phyloP scores from a whole-genome alignment of 2,888 invertebrate species.

The Apotomis betuletana region DNA sequence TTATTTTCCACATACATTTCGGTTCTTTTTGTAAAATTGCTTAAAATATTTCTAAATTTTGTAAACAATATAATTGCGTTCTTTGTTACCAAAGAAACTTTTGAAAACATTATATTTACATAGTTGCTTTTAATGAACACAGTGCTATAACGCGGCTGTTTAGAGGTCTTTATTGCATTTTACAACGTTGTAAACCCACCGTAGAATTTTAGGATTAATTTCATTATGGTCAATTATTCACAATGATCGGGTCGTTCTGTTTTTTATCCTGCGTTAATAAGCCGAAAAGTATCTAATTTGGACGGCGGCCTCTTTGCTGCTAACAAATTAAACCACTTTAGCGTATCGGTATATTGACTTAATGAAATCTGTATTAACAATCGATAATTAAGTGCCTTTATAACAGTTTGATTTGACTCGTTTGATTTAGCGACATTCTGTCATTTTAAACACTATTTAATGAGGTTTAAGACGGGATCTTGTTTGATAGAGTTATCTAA shows the following conservation, averaged over 20 bases:
- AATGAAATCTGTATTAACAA: constrained; percentile 81
- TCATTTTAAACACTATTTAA: constrained; percentile 25
- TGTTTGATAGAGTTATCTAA: constrained; percentile 1
- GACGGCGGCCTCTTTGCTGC: constrained; percentile 80
- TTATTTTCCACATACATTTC: too few species aligned
- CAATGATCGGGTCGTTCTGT: constrained; percentile 76
- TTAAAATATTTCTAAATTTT: neutral
- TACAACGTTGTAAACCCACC: constrained; percentile 82
- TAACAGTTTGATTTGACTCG: constrained; percentile 68
- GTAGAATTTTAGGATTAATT: constrained; percentile 83
- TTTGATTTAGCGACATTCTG: constrained; percentile 57
- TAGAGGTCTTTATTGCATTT: constrained; percentile 80
- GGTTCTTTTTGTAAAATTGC: neutral
- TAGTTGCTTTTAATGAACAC: constrained; percentile 52
- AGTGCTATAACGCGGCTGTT: constrained; percentile 73
- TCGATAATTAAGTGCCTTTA: constrained; percentile 80
- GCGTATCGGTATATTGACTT: constrained; percentile 73
- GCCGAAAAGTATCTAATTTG: constrained; percentile 81
- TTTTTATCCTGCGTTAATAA: constrained; percentile 80
- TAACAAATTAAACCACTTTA: constrained; percentile 83
- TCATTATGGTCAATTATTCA: constrained; percentile 84
- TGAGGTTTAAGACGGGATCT: constrained; percentile 14
- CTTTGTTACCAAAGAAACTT: constrained; percentile 10
- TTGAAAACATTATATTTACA: constrained; percentile 29
- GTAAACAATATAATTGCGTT: neutral